Conservation (phyloP, 2,888 invertebrate species). For the Spodoptera exigua region DNA sequence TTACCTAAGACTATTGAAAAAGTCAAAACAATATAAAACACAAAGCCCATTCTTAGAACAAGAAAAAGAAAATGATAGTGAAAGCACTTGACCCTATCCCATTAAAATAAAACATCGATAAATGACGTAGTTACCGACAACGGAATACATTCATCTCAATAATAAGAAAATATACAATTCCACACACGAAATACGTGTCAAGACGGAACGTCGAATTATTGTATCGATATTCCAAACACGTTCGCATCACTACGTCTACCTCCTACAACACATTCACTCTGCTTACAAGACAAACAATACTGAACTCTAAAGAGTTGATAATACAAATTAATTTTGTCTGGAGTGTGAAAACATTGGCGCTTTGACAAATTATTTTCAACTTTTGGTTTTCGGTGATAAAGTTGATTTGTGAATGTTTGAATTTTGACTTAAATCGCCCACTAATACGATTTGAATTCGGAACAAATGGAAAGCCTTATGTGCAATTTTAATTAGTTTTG, state of each 20-base stretch:
- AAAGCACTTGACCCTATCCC: conserved; percentile 3
- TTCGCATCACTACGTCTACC: conserved; percentile 69
- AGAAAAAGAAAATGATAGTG: neutral
- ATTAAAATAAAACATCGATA: conserved; percentile 7
- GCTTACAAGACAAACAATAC: conserved; percentile 40
- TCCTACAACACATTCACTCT: conserved; percentile 58
- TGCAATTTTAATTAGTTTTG: conserved; percentile 49
- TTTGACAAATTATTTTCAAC: conserved; percentile 44
- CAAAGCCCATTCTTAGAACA: neutral
- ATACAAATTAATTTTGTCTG: conserved; percentile 35
- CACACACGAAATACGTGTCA: conserved; percentile 72
- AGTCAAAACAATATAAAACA: too few species aligned
- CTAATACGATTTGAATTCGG: conserved; percentile 51
- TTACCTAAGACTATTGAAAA: too few species aligned
- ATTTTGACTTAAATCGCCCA: conserved; percentile 61
- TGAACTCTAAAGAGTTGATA: conserved; percentile 39
- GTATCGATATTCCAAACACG: conserved; percentile 75
- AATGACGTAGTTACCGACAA: conserved; percentile 15
- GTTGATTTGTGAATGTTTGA: conserved; percentile 32
- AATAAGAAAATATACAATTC: conserved; percentile 66
- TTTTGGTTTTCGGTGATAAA: conserved; percentile 24
- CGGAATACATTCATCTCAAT: conserved; percentile 57
- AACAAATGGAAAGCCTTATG: conserved; percentile 51
- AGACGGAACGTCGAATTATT: conserved; percentile 63
- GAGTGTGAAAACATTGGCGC: neutral